Conservation (phyloP, 2,797 vertebrate species). For the Fundulus diaphanus region DNA sequence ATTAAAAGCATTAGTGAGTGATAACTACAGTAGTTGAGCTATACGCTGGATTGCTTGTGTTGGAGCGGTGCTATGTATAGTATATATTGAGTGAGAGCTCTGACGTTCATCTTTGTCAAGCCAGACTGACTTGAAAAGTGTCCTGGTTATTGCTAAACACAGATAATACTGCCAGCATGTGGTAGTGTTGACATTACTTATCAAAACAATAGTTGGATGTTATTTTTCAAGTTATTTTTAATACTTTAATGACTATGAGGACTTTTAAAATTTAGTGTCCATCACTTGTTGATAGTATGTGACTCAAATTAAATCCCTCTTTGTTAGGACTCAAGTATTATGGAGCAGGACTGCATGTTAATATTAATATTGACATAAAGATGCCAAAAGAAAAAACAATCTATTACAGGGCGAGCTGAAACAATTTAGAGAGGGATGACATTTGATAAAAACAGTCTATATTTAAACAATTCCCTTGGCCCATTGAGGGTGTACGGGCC, state of each 20-base stretch:
- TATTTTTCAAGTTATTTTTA: not conserved
- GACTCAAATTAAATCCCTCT: not conserved
- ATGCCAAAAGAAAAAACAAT: not conserved
- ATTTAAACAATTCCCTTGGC: conserved; percentile 40
- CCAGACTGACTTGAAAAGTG: not conserved
- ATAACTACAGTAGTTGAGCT: not conserved
- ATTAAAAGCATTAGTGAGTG: not conserved
- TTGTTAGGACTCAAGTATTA: not conserved
- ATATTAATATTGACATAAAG: not conserved
- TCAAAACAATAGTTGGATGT: not conserved
- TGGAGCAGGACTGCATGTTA: not conserved
- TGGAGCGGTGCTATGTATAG: not conserved
- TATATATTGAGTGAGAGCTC: too few relatives aligned
- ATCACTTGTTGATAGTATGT: not conserved
- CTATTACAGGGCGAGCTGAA: not conserved
- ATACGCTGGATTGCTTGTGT: not conserved
- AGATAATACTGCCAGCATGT: not conserved
- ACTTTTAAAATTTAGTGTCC: not conserved
- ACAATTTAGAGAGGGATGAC: conserved; percentile 39
- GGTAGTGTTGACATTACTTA: not conserved
- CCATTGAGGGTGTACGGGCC: conserved; percentile 53
- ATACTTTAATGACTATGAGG: not conserved
- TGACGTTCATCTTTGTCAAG: not conserved
- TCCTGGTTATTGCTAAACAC: not conserved
- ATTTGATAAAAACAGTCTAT: conserved; percentile 25